Conservation (phyloP, 2,113 vertebrate genomes). For the Pao palembangensis region DNA sequence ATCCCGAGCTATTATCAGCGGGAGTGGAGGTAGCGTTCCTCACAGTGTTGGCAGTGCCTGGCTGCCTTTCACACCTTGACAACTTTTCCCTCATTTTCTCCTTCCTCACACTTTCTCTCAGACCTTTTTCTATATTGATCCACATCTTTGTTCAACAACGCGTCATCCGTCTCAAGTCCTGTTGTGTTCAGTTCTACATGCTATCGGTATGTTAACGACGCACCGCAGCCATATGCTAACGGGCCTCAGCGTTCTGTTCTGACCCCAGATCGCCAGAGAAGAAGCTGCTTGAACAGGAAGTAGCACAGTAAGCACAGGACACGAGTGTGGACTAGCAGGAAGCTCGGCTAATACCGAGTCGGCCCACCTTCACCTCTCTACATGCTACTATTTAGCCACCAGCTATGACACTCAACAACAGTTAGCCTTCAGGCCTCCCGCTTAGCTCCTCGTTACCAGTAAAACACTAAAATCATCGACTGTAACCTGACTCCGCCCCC, state of each 20-base stretch:
- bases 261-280: too few relatives aligned
- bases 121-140: neutral
- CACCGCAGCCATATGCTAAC: too few relatives aligned
- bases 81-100: constrained; percentile 6
- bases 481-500: neutral
- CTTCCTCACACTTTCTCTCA: neutral
- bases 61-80: constrained; percentile 3
- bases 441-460: constrained; percentile 4
- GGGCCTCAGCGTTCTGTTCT: too few relatives aligned
- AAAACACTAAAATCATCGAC: too few relatives aligned
- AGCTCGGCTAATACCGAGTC: too few relatives aligned
- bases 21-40: constrained; percentile 38
- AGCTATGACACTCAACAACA: neutral
- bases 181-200: too few relatives aligned
- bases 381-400: constrained; percentile 7
- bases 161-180: too few relatives aligned
- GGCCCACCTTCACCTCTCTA: neutral
- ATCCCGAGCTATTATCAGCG: constrained; percentile 49
- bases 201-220: too few relatives aligned
- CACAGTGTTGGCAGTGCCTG: constrained; percentile 35
- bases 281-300: too few relatives aligned
- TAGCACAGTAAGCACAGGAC: too few relatives aligned
- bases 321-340: too few relatives aligned
- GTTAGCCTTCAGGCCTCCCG: constrained; percentile 20
- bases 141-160: constrained; percentile 4